Conservation (phyloP, 2,113 vertebrate genomes). For the Todiramphus saurophagus region DNA sequence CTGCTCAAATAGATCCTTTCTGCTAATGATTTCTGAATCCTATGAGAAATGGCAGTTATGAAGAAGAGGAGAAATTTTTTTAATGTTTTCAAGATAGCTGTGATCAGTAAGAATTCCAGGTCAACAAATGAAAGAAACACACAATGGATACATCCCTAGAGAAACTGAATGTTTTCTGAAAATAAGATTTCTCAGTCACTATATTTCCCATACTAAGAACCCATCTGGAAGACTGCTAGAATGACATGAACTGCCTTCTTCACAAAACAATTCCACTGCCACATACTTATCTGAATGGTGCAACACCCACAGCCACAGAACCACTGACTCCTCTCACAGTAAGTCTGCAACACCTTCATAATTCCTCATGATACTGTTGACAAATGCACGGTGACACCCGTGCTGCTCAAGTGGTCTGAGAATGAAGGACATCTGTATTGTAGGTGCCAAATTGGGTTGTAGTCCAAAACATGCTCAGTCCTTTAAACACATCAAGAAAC, state of each 20-base stretch:
- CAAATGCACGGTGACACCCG: neutral
- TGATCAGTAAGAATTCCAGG: neutral
- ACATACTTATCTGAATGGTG: fast-evolving
- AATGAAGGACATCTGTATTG: neutral
- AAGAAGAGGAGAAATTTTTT: neutral
- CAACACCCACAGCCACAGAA: neutral
- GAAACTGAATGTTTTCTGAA: neutral
- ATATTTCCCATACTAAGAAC: neutral
- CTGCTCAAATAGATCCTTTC: neutral
- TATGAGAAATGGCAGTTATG: fast-evolving
- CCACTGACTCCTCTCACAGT: too few relatives aligned
- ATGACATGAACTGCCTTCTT: neutral
- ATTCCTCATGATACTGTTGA: fast-evolving
- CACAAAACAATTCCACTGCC: neutral
- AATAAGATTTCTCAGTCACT: neutral
- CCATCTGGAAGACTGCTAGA: neutral
- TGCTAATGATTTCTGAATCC: neutral
- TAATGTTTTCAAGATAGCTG: neutral
- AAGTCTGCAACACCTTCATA: neutral
- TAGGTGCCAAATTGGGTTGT: neutral
- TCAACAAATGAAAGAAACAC: neutral
- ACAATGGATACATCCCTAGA: neutral
- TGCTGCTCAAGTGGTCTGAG: neutral
- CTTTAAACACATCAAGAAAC: neutral
- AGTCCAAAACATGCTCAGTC: neutral